These are phyloP conservation scores for Clusia tigrina DNA, from an alignment of 2,888 invertebrate genomes.

Conservation along the genomic window DNA sequence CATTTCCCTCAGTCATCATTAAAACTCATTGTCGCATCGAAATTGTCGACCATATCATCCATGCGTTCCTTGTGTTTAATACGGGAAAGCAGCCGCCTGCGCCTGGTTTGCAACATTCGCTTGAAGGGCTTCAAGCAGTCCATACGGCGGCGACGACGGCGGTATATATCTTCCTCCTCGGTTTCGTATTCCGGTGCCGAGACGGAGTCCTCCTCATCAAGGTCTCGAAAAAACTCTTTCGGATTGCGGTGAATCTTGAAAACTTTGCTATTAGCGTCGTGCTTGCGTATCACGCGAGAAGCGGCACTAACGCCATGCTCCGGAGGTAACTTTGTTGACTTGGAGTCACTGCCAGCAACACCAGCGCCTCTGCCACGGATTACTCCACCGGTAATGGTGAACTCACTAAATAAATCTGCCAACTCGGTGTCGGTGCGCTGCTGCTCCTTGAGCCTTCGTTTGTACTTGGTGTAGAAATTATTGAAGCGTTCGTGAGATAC, in stretches of 20 bases:
- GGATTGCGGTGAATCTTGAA: constrained; percentile 58
- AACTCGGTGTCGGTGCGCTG: constrained; percentile 57
- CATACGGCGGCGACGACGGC: constrained; percentile 51
- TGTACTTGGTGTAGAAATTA: constrained; percentile 29
- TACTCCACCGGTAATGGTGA: constrained; percentile 51
- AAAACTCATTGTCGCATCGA: constrained; percentile 58
- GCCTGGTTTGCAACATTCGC: constrained; percentile 38
- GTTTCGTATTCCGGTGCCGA: constrained; percentile 58
- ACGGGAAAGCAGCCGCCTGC: constrained; percentile 48
- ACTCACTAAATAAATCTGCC: constrained; percentile 56
- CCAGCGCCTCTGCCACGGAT: no score
- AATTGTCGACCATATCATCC: constrained; percentile 58
- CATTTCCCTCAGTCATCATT: constrained; percentile 47
- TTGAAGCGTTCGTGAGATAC: constrained; percentile 35
- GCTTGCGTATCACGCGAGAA: constrained; percentile 55
- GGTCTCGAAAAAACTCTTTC: constrained; percentile 56
- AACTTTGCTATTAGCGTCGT: constrained; percentile 49
- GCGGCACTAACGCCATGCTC: constrained; percentile 52
- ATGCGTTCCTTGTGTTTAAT: constrained; percentile 58
- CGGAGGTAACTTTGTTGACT: constrained; percentile 39
- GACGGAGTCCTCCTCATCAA: constrained; percentile 56
- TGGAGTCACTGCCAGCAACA: constrained; percentile 26
- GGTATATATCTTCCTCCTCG: constrained; percentile 50
- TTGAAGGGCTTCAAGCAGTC: constrained; percentile 45
- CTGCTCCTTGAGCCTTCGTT: constrained; percentile 49